A percentile compares a stretch with the other conserved stretches of the same genome.
Evolutionary conservation across 2,797 vertebrate species (phyloP).

Genomic region (Lepidocolaptes lacrymiger): DNA sequence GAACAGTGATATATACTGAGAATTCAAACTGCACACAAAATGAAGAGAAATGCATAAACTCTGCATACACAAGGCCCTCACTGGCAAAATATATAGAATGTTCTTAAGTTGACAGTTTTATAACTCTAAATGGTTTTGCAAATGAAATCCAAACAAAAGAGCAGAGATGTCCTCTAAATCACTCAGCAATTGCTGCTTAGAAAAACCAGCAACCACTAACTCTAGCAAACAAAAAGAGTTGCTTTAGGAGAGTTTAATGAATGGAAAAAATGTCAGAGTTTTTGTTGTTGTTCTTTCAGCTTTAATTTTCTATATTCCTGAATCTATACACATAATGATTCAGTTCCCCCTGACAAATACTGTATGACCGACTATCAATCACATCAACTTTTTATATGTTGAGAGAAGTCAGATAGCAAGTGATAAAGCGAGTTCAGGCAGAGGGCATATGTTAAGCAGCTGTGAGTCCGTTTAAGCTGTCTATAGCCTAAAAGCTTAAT

Average conservation of each 20-base stretch:
- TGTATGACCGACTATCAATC: background rate
- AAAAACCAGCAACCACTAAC: conserved; percentile 44
- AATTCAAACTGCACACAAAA: background rate
- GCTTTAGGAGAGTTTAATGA: conserved; percentile 18
- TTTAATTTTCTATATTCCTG: conserved; percentile 7
- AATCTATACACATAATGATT: background rate
- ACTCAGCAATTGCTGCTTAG: conserved; percentile 45
- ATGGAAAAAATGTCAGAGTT: background rate
- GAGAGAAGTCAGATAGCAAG: conserved; percentile 52
- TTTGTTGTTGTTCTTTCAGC: background rate
- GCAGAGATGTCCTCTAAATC: conserved; percentile 51
- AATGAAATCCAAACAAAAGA: conserved; percentile 65
- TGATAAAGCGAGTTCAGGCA: conserved; percentile 65
- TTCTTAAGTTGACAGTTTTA: conserved; percentile 62
- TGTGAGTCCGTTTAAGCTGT: conserved; percentile 28
- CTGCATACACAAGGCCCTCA: background rate
- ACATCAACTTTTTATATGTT: conserved; percentile 23
- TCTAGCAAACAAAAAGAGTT: conserved; percentile 35
- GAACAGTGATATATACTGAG: accelerated
- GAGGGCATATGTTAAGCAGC: conserved; percentile 69
- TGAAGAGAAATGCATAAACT: background rate
- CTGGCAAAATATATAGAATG: conserved; percentile 28
- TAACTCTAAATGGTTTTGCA: conserved; percentile 37
- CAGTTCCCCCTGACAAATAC: background rate
- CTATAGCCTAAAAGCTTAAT: conserved; percentile 23